Evolutionary conservation across 1,140 invertebrate genomes (phyloP).

Genomic region (Neodiprion virginianus): DNA sequence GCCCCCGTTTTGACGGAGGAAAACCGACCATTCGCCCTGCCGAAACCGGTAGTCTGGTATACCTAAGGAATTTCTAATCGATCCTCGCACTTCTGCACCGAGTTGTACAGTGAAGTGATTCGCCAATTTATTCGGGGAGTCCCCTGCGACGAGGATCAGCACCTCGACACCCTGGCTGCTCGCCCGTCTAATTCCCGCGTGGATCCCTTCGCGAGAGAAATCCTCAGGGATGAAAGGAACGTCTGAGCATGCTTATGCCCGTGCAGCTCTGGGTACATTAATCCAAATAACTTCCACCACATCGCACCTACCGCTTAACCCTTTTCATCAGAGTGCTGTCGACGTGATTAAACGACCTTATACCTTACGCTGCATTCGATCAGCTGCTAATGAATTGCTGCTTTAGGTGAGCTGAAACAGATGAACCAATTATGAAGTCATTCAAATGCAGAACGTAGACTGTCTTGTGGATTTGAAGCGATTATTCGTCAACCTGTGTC

Average conservation of each 20-base stretch:
- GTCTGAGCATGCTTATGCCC: not conserved
- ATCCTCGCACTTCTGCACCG: not conserved
- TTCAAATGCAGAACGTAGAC: too few species aligned
- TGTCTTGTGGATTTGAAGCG: too few species aligned
- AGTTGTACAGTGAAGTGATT: not conserved
- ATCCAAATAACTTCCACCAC: slow-evolving; percentile 1
- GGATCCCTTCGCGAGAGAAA: not conserved
- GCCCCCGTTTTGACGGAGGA: too few species aligned
- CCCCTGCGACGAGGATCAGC: not conserved
- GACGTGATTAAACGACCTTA: not conserved
- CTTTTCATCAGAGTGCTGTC: not conserved
- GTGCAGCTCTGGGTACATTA: not conserved
- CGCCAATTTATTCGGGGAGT: not conserved
- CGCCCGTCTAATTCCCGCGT: too few species aligned
- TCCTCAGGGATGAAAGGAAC: not conserved
- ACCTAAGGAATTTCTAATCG: not conserved
- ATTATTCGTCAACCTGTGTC: too few species aligned
- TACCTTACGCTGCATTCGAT: not conserved
- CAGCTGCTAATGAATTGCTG: not conserved
- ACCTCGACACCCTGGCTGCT: not conserved
- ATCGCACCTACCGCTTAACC: not conserved
- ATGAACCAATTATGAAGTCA: not conserved
- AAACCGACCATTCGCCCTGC: too few species aligned
- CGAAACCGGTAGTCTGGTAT: not conserved
- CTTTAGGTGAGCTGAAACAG: not conserved